A percentile compares a stretch with the other conserved stretches of the same genome.
Evolutionary conservation across 2,888 invertebrate species (phyloP).

Genomic region (Muscina levida): DNA sequence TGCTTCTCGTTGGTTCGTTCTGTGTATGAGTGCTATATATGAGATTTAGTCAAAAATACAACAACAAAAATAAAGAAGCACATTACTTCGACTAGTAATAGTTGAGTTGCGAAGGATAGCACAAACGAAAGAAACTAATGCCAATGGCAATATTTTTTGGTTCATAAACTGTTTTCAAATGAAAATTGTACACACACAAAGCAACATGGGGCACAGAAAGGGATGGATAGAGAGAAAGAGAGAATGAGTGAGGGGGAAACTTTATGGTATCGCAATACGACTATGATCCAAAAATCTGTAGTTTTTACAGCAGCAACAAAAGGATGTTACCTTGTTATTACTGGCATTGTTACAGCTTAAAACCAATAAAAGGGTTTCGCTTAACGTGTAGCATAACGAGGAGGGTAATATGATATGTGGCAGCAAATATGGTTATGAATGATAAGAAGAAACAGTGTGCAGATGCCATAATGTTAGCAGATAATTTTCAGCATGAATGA

Average conservation of each 20-base stretch:
- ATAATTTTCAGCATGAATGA: no score
- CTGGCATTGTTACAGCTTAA: constrained; percentile 32
- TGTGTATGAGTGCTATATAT: neutral
- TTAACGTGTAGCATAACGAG: neutral
- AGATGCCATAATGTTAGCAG: no score
- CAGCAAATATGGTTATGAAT: no score
- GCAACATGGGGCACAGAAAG: neutral
- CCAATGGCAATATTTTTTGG: constrained; percentile 59
- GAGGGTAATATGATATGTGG: neutral
- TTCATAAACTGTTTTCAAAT: constrained; percentile 53
- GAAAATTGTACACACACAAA: constrained; percentile 2
- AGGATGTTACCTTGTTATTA: constrained; percentile 51
- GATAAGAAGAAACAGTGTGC: no score
- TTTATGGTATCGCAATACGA: constrained; percentile 26
- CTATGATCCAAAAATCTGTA: constrained; percentile 19
- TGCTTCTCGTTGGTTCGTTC: no score
- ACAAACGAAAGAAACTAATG: constrained; percentile 46
- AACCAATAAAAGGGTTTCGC: constrained; percentile 19
- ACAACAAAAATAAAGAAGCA: no score
- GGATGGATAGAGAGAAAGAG: no score
- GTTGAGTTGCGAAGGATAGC: neutral
- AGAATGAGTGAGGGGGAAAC: no score
- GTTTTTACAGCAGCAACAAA: constrained; percentile 7
- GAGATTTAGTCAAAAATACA: neutral
- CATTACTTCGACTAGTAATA: no score